These are phyloP conservation scores for Ostrea edulis DNA, from an alignment of 1,140 invertebrate genomes.

Conservation along the genomic window DNA sequence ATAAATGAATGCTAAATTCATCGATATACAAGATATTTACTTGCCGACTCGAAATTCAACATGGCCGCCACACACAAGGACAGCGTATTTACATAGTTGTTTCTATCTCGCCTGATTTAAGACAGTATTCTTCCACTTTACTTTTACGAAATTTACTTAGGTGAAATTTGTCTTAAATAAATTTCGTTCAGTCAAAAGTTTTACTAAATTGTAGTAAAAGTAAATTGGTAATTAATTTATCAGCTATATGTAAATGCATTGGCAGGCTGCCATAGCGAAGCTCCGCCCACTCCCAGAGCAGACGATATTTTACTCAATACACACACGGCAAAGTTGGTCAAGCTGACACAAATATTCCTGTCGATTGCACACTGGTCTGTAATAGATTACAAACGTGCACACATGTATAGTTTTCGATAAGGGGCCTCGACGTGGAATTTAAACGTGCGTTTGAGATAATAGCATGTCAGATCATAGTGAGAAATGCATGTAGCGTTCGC, in stretches of 20 bases:
- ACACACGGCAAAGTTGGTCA: conserved; percentile 35
- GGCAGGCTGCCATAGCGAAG: conserved; percentile 52
- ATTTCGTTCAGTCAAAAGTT: conserved; percentile 31
- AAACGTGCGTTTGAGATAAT: conserved; percentile 31
- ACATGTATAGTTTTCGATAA: conserved; percentile 40
- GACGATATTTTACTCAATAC: conserved; percentile 55
- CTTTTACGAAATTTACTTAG: conserved; percentile 38
- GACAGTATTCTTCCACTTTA: not conserved
- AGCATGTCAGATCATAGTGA: conserved; percentile 10
- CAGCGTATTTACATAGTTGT: conserved; percentile 40
- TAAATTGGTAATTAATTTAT: conserved; percentile 59
- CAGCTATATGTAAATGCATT: conserved; percentile 60
- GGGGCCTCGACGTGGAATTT: conserved; percentile 9
- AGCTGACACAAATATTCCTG: conserved; percentile 26
- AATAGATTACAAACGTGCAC: conserved; percentile 7
- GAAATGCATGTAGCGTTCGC: not conserved
- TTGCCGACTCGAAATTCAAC: conserved; percentile 39
- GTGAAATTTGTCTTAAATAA: conserved; percentile 28
- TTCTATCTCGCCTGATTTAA: conserved; percentile 28
- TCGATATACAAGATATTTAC: conserved; percentile 36
- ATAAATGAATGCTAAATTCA: conserved; percentile 36
- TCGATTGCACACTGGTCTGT: conserved; percentile 30
- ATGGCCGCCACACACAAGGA: conserved; percentile 25
- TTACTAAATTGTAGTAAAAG: conserved; percentile 43
- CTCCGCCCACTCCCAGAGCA: conserved; percentile 55